These are phyloP conservation scores for Dasyornis broadbenti DNA, from an alignment of 2,113 vertebrate genomes.

Conservation along the genomic window DNA sequence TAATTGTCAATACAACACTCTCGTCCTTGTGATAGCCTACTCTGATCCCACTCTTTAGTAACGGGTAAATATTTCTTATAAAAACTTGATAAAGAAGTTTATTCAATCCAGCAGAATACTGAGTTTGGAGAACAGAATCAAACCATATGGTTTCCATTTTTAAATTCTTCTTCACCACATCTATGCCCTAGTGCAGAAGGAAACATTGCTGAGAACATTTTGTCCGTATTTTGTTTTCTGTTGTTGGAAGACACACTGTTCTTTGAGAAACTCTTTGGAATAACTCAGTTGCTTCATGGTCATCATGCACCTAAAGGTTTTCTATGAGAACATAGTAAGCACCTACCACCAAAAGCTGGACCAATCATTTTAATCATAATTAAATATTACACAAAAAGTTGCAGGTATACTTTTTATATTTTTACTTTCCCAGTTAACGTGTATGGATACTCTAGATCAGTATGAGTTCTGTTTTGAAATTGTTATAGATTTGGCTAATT, in stretches of 20 bases:
- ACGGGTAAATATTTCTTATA: not conserved
- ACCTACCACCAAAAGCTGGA: not conserved
- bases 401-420: not conserved
- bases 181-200: not conserved
- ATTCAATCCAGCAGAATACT: not conserved
- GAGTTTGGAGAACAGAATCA: constrained; percentile 5
- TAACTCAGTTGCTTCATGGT: not conserved
- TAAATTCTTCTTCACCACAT: constrained; percentile 39
- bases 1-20: not conserved
- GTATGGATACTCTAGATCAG: not conserved
- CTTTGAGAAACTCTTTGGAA: not conserved
- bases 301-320: not conserved
- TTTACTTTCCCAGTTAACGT: not conserved
- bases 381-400: not conserved
- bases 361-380: not conserved
- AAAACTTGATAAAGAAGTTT: not conserved
- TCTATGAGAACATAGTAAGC: not conserved
- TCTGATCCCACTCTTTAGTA: not conserved
- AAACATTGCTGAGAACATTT: constrained; percentile 20
- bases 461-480: not conserved
- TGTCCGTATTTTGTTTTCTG: constrained; percentile 19
- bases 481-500: not conserved
- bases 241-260: constrained; percentile 5
- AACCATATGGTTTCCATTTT: constrained; percentile 53
- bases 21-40: not conserved